Evolutionary conservation across 2,888 invertebrate species (phyloP).

Genomic region (Schizaphis graminum): DNA sequence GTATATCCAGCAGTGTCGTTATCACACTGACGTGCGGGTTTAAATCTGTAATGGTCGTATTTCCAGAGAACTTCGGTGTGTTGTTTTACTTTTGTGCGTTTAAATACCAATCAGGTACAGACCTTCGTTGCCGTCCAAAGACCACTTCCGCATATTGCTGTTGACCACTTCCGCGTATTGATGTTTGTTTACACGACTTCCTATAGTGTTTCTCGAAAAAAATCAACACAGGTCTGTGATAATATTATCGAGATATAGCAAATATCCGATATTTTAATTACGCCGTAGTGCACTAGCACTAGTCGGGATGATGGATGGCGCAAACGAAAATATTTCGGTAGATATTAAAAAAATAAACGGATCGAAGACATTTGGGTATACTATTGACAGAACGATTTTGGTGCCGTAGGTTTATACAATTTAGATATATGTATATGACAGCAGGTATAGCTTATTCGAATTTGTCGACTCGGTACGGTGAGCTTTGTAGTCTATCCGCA

Average conservation of each 20-base stretch:
- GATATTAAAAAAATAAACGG: too few relatives aligned
- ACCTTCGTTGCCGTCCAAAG: background rate
- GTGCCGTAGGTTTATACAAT: background rate
- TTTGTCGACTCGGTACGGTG: background rate
- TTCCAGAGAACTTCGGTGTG: background rate
- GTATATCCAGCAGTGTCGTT: fast-evolving
- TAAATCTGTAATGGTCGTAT: background rate
- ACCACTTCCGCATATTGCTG: too few relatives aligned
- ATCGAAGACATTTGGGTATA: background rate
- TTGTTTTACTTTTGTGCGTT: background rate
- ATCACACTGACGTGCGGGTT: fast-evolving
- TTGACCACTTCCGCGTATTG: too few relatives aligned
- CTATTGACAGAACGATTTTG: background rate
- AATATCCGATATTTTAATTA: background rate
- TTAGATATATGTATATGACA: background rate
- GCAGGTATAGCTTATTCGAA: too few relatives aligned
- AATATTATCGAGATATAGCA: background rate
- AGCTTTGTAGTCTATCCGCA: background rate
- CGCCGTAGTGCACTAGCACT: background rate
- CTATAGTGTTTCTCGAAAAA: background rate
- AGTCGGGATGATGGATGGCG: background rate
- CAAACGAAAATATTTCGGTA: too few relatives aligned
- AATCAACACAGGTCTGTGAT: background rate
- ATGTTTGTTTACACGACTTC: too few relatives aligned
- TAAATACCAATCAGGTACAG: background rate